Percentiles rank a stretch among this genome's conserved stretches.
phyloP scores from a whole-genome alignment of 1,140 invertebrate genomes.

The Drosophila sechellia region DNA sequence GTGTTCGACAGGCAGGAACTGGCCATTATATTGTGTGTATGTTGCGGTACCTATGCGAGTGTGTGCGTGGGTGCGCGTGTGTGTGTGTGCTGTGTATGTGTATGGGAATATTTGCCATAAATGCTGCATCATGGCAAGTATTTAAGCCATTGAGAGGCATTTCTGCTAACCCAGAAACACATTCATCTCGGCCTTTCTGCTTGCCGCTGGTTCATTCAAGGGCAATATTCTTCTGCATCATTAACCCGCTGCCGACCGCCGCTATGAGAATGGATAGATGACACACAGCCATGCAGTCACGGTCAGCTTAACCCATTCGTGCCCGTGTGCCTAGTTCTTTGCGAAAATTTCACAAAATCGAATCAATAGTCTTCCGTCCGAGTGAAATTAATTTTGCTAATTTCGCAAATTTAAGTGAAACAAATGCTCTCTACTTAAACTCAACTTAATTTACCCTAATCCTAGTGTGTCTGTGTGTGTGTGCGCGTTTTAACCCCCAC shows the following conservation, averaged over 20 bases:
- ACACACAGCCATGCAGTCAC: slow-evolving; percentile 28
- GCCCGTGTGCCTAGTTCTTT: neutral
- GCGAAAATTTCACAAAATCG: slow-evolving; percentile 9
- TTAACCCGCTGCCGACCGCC: slow-evolving; percentile 42
- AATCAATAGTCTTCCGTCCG: slow-evolving; percentile 13
- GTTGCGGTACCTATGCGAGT: neutral
- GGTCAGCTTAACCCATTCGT: slow-evolving; percentile 32
- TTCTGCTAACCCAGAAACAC: slow-evolving; percentile 1
- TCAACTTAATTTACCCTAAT: slow-evolving; percentile 24
- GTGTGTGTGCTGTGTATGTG: neutral
- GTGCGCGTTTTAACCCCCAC: neutral
- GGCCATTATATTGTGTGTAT: slow-evolving; percentile 24
- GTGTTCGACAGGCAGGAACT: slow-evolving; percentile 24
- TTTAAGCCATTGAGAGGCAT: slow-evolving; percentile 18
- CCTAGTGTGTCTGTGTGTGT: slow-evolving; percentile 1
- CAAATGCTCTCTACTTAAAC: slow-evolving; percentile 18
- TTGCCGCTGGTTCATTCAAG: slow-evolving; percentile 43
- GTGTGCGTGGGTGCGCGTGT: neutral
- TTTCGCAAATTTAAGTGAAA: slow-evolving; percentile 39
- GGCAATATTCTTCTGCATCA: slow-evolving; percentile 73
- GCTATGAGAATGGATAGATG: slow-evolving; percentile 20
- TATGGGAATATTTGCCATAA: slow-evolving; percentile 28
- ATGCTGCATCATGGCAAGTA: slow-evolving; percentile 57
- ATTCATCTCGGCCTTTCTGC: slow-evolving; percentile 20
- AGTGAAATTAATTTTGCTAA: slow-evolving; percentile 36